These are phyloP conservation scores for Rhynchomys soricoides DNA, from an alignment of 2,113 vertebrate genomes.

Conservation along the genomic window DNA sequence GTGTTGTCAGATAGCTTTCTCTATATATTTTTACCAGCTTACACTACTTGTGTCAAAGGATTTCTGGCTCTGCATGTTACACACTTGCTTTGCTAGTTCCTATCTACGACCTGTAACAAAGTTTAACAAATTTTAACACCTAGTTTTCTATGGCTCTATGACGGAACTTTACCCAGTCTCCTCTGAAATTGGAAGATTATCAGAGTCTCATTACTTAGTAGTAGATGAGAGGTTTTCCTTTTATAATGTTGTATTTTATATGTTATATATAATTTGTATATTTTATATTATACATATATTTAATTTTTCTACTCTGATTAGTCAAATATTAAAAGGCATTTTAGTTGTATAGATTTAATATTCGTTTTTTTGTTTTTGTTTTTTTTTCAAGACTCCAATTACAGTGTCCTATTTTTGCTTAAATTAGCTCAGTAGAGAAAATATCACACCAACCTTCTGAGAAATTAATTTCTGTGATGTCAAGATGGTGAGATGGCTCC, in stretches of 20 bases:
- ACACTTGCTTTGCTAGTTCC: neutral
- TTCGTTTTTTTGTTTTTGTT: neutral
- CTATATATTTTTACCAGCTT: neutral
- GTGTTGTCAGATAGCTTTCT: conserved; percentile 12
- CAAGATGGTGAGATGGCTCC: neutral
- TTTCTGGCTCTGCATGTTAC: conserved; percentile 14
- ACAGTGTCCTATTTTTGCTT: conserved; percentile 35
- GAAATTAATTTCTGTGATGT: neutral
- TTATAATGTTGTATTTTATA: neutral
- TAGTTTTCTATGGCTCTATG: neutral
- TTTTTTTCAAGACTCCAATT: conserved; percentile 5
- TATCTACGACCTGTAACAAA: neutral
- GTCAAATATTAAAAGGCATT: neutral
- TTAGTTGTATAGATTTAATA: conserved; percentile 15
- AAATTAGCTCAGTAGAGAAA: conserved; percentile 3
- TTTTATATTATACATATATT: neutral
- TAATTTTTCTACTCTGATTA: neutral
- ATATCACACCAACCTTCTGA: neutral
- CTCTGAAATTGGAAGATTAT: neutral
- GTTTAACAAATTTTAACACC: neutral
- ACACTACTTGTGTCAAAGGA: neutral
- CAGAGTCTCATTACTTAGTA: neutral
- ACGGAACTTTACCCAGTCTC: neutral
- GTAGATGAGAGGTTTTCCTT: neutral
- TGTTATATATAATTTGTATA: neutral